phyloP scores from a whole-genome alignment of 2,888 invertebrate genomes.

The Sisyra terminalis region DNA sequence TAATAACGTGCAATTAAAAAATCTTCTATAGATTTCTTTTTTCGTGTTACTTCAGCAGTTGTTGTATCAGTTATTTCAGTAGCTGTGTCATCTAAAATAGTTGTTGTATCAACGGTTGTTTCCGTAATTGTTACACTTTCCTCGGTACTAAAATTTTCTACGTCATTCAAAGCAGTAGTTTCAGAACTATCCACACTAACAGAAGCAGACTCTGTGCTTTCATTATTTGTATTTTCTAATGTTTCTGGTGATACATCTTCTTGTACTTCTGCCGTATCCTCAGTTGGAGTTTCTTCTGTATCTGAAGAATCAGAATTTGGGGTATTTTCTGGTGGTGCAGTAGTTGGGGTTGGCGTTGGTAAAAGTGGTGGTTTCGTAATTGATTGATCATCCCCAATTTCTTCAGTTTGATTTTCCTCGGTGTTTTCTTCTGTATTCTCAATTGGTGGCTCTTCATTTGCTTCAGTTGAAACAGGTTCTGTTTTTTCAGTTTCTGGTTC shows the following conservation, averaged over 20 bases:
- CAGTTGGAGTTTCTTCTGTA: neutral
- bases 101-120: constrained; percentile 7
- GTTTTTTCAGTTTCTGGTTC: constrained; percentile 6
- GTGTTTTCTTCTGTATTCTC: constrained; percentile 10
- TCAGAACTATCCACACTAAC: neutral
- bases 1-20: constrained; percentile 19
- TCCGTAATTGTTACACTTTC: constrained; percentile 5
- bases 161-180: neutral
- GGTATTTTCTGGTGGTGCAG: constrained; percentile 4
- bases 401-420: constrained; percentile 1
- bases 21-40: constrained; percentile 21
- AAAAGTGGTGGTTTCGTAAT: constrained; percentile 2
- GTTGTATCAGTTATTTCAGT: constrained; percentile 18
- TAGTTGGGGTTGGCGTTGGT: constrained; percentile 10
- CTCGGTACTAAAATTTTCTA: neutral
- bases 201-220: constrained; percentile 3
- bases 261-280: neutral
- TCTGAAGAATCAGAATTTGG: neutral
- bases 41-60: constrained; percentile 13
- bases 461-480: constrained; percentile 5
- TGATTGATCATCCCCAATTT: constrained; percentile 7
- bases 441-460: constrained; percentile 9
- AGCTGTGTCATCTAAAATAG: constrained; percentile 17
- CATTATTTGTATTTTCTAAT: neutral
- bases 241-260: constrained; percentile 4